Base-by-base conservation (phyloP, 1,140 invertebrate species). In the Cydia pomonella region DNA sequence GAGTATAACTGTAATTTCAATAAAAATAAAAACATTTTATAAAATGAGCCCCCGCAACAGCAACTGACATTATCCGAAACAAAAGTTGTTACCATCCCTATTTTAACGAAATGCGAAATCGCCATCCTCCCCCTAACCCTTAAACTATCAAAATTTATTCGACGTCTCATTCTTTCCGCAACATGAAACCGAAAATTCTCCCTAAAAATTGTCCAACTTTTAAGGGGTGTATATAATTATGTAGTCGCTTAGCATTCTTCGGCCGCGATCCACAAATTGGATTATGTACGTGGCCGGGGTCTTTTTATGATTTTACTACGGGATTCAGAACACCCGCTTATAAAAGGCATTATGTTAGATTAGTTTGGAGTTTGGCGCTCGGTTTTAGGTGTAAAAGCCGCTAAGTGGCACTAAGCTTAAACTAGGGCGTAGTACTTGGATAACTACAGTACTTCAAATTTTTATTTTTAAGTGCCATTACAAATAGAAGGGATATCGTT, bases 281-380 rank as follows among this genome's bases (percentile, higher is more conserved):
- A 92, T 92, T 92, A 92, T 83, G 80, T 82, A 92, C 84, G 80
- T 82, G 86, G 84, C 77, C 79, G 66, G 76, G 76, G 75, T 62
- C 76, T 84, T 83, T 92, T 92, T 85, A 88, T 87, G 79, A 88
- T 89, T 85, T 88, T 84, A 86, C 85, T 85, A 83, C 80, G 75
- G 76, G 73, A 80, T 77, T 81, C 73, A 78, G 86, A 83, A 86
- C 79, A 75, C 74, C 64, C 80, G 82, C 84, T 87, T 87, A 87
- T 81, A 75, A 80, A 33, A 33, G 64, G 29, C 7, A 50, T 73
- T 73, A 73, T 41, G 41, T 16, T 44, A 73, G 50, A 50, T 73
- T 73, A 73, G 72, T 73, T 73, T 41, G 25, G 72, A 50, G 72
- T 73, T 69, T 21, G 63, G 13, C n/a, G 18, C 27, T 29, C 10